A percentile compares a stretch with the other conserved stretches of the same genome.
These are phyloP conservation scores for Arge pagana DNA, from an alignment of 2,888 invertebrate species.

Conservation along the genomic window DNA sequence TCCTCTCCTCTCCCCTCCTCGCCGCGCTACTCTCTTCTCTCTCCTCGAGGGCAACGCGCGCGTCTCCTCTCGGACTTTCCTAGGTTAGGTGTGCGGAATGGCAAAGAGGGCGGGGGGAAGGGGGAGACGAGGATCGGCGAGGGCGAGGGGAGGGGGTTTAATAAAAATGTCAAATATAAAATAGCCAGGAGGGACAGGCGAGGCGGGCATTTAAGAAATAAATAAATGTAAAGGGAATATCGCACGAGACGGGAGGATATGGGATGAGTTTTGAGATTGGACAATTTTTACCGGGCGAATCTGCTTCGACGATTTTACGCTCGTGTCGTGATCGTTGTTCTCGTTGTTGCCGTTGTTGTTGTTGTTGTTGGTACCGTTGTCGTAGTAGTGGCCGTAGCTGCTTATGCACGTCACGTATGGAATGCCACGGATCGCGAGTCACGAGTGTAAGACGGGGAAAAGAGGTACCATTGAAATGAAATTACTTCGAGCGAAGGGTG, in stretches of 20 bases:
- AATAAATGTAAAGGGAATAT: constrained; percentile 53
- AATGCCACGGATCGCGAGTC: constrained; percentile 22
- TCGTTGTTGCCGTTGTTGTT: constrained; percentile 14
- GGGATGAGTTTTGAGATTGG: not conserved
- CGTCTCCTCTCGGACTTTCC: constrained; percentile 20
- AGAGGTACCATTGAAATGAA: constrained; percentile 13
- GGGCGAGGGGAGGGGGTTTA: constrained; percentile 46
- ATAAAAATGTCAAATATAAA: constrained; percentile 59
- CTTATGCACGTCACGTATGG: constrained; percentile 27
- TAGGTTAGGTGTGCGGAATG: constrained; percentile 17
- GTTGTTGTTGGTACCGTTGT: too few species aligned
- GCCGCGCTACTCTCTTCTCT: constrained; percentile 12
- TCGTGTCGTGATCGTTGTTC: too few species aligned
- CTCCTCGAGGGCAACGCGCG: not conserved
- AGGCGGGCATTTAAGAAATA: constrained; percentile 55
- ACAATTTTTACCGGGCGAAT: not conserved
- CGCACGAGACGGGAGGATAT: constrained; percentile 22
- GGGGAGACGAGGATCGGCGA: constrained; percentile 11
- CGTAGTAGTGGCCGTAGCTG: constrained; percentile 26
- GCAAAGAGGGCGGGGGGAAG: constrained; percentile 26
- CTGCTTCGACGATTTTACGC: too few species aligned
- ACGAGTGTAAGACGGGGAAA: constrained; percentile 13
- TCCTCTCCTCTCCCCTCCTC: constrained; percentile 20
- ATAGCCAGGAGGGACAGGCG: constrained; percentile 54
- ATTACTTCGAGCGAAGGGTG: constrained; percentile 8